These are phyloP conservation scores for Oreochromis mossambicus DNA, from an alignment of 2,797 vertebrate species.

Conservation along the genomic window DNA sequence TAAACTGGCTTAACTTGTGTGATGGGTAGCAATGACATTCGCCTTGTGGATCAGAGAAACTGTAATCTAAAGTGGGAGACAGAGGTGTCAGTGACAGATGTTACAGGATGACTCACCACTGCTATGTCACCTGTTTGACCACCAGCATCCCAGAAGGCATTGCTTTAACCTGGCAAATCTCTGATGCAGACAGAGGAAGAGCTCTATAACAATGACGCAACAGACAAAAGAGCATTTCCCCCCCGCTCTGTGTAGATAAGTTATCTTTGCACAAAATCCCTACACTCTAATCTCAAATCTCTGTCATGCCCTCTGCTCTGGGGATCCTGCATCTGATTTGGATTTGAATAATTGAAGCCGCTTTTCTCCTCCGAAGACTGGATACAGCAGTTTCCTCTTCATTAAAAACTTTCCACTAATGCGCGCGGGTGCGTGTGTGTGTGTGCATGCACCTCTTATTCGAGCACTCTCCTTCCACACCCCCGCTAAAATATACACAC, in stretches of 20 bases:
- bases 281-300: constrained; percentile 29
- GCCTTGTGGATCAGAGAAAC: not conserved
- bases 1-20: not conserved
- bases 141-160: constrained; percentile 50
- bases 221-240: not conserved
- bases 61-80: constrained; percentile 5
- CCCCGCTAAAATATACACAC: constrained; percentile 38
- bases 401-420: constrained; percentile 64
- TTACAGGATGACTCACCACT: constrained; percentile 70
- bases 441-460: not conserved
- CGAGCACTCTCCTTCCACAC: constrained; percentile 28
- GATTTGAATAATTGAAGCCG: constrained; percentile 46
- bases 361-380: constrained; percentile 25
- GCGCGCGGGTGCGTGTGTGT: not conserved
- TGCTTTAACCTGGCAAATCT: constrained; percentile 35
- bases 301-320: constrained; percentile 46
- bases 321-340: constrained; percentile 36
- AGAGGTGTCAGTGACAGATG: constrained; percentile 43
- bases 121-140: constrained; percentile 65
- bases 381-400: constrained; percentile 54
- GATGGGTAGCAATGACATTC: not conserved
- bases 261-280: constrained; percentile 29
- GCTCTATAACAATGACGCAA: constrained; percentile 39
- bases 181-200: constrained; percentile 17
- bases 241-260: not conserved